These are phyloP conservation scores for Nemotelus pantherinus DNA, from an alignment of 2,888 invertebrate species.

Conservation along the genomic window DNA sequence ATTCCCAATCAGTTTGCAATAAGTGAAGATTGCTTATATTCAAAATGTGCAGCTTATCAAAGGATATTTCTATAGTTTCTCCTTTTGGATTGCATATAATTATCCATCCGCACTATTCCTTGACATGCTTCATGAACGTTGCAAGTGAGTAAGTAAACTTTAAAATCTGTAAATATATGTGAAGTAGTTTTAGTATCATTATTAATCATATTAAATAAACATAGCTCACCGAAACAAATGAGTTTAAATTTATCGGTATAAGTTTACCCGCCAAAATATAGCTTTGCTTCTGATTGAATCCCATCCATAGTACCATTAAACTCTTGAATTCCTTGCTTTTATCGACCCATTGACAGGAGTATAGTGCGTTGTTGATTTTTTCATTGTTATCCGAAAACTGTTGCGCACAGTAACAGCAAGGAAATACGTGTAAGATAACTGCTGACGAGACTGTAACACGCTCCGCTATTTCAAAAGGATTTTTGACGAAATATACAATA, in stretches of 20 bases:
- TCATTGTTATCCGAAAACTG: slow-evolving; percentile 2
- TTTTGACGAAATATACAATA: background rate
- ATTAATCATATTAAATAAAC: background rate
- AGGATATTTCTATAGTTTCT: no score
- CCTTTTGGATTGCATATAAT: no score
- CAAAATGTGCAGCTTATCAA: no score
- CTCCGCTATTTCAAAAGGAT: background rate
- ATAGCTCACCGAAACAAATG: slow-evolving; percentile 34
- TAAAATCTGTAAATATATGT: slow-evolving; percentile 21
- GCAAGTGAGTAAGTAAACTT: slow-evolving; percentile 31
- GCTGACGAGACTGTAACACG: background rate
- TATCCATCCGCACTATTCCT: background rate
- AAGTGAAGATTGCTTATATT: no score
- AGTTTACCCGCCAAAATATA: slow-evolving; percentile 33
- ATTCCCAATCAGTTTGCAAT: no score
- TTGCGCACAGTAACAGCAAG: slow-evolving; percentile 36
- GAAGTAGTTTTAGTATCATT: background rate
- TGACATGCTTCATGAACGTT: background rate
- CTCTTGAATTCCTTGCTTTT: slow-evolving; percentile 26
- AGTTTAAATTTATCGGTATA: slow-evolving; percentile 9
- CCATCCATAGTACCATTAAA: slow-evolving; percentile 31
- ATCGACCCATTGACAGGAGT: slow-evolving; percentile 39
- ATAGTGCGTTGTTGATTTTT: slow-evolving; percentile 18
- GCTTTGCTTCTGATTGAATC: slow-evolving; percentile 7
- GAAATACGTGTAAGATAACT: background rate